Evolutionary conservation across 2,113 vertebrate genomes (phyloP), one percentile per base, ranked within the genome.

Genomic region (Actenoides hombroni): DNA sequence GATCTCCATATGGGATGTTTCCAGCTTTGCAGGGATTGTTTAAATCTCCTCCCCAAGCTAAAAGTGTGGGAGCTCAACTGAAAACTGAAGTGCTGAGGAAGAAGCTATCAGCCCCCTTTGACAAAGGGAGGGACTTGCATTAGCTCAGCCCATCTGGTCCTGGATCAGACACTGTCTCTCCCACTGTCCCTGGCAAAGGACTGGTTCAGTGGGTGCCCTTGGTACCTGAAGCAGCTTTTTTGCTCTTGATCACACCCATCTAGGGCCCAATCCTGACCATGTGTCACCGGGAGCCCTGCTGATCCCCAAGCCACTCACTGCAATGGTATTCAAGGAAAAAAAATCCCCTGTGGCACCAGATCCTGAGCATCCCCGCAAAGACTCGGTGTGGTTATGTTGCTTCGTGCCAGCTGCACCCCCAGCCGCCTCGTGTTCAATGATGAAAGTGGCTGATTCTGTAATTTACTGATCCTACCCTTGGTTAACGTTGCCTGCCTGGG

Each of bases 401-500:
- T 75, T 31, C 0, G 4, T 81, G 53, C 71, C 75, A 46, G 84
- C 82, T 33, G 37, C 3, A 9, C 64, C 57, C 51, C 24, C 71
- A 49, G 54, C 51, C 3, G 4, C 53, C 64, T 88, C 35, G 3
- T 3, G 60, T 60, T 84, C 21, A 1, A 37, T 31, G 74, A 89
- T 79, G 48, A 39, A 91, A 85, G 71, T 10, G 35, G 63, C 54
- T 70, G 67, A 74, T 78, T 78, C 90, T 91, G 18, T 65, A 80
- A 88, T 94, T 84, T 84, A 69, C 80, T 91, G 88, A 95, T 79
- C 74, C 87, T 49, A n/a, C 40, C 35, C n/a, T 46, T 68, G 60
- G 67, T 90, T 97, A 90, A 80, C 64, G 91, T 94, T 74, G 60
- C 60, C 82, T 78, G 5, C 84, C 60, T 4, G 3, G 60, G 57